Evolutionary conservation across 1,140 invertebrate species (phyloP).

Genomic region (Hermetia illucens): DNA sequence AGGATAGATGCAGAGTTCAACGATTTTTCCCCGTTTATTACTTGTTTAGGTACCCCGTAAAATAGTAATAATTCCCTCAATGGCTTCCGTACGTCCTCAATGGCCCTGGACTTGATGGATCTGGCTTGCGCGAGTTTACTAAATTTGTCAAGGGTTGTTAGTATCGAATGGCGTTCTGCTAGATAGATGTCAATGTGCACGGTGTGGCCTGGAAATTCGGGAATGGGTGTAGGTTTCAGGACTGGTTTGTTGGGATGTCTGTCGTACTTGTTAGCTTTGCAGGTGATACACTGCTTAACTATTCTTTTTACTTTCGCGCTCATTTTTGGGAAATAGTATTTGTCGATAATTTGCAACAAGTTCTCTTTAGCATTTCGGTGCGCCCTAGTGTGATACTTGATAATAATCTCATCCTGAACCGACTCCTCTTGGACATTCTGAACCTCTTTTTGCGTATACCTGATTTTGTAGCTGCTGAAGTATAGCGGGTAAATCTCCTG

Average conservation of each 20-base stretch:
- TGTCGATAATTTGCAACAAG: constrained; percentile 4
- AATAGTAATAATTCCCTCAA: constrained; percentile 6
- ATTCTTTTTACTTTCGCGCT: constrained; percentile 1
- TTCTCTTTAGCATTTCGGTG: constrained; percentile 7
- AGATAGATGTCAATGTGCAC: constrained; percentile 5
- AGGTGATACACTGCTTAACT: constrained; percentile 4
- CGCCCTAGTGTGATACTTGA: constrained; percentile 5
- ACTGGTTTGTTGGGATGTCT: constrained; percentile 3
- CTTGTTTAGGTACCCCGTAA: constrained; percentile 7
- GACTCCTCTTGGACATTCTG: not conserved
- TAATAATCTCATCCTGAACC: constrained; percentile 3
- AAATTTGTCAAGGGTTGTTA: constrained; percentile 10
- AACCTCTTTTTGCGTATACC: constrained; percentile 5
- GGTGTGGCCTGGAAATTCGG: constrained; percentile 5
- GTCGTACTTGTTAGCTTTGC: constrained; percentile 6
- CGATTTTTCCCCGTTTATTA: constrained; percentile 8
- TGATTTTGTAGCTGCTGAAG: constrained; percentile 6
- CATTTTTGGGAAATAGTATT: constrained; percentile 6
- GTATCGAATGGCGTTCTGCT: constrained; percentile 2
- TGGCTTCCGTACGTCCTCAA: constrained; percentile 6
- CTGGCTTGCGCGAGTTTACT: constrained; percentile 8
- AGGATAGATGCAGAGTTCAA: constrained; percentile 8
- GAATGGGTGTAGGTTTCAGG: constrained; percentile 7
- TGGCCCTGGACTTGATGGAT: constrained; percentile 8
- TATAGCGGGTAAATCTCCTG: constrained; percentile 6